Evolutionary conservation across 2,797 vertebrate species (phyloP).

Genomic region (Sorex maritimensis): DNA sequence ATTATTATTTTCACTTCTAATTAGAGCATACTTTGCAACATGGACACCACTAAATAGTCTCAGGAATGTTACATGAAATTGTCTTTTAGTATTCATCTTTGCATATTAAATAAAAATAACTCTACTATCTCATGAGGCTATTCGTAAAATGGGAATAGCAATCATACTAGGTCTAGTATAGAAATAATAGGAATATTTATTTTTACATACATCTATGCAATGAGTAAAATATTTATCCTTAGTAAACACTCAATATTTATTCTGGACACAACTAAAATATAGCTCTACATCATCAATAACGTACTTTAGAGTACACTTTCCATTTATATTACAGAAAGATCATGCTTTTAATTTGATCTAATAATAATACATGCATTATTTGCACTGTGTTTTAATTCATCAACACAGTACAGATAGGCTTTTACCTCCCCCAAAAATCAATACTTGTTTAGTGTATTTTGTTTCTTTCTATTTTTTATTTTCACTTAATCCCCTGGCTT

Average conservation of each 20-base stretch:
- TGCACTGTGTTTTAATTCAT: background rate
- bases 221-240: background rate
- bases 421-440: background rate
- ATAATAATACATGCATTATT: background rate
- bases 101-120: background rate
- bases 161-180: background rate
- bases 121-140: background rate
- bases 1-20: background rate
- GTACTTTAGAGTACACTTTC: background rate
- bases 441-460: background rate
- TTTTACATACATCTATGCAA: background rate
- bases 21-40: background rate
- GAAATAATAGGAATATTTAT: background rate
- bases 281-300: background rate
- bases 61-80: background rate
- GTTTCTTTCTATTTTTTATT: background rate
- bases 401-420: background rate
- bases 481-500: background rate
- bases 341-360: background rate
- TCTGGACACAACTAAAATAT: background rate
- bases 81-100: background rate
- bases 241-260: background rate
- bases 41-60: background rate
- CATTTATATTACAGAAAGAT: background rate
- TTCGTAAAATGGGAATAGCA: background rate